Evolutionary conservation across 1,140 invertebrate species (phyloP).

Genomic region (Propsilocerus akamusi): DNA sequence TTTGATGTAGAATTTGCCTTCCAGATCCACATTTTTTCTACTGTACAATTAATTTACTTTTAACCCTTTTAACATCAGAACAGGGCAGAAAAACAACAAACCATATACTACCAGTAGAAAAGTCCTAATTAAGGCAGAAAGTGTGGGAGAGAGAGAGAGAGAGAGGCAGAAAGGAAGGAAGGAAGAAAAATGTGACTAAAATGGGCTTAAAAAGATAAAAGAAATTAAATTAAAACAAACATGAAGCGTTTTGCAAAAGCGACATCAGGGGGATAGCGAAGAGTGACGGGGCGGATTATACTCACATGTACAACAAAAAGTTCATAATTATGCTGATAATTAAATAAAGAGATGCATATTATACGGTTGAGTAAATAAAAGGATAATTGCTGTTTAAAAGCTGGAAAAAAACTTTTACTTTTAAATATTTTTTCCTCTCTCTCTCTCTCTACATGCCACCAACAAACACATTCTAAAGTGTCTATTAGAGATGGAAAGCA

Average conservation of each 20-base stretch:
- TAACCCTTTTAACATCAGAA: too few relatives aligned
- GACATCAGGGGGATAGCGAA: background rate
- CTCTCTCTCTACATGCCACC: background rate
- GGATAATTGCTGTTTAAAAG: conserved; percentile 1
- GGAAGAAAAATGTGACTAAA: too few relatives aligned
- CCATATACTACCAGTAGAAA: too few relatives aligned
- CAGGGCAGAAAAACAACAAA: too few relatives aligned
- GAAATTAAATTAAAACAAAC: conserved; percentile 3
- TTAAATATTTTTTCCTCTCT: too few relatives aligned
- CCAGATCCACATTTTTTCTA: too few relatives aligned
- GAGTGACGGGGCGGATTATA: background rate
- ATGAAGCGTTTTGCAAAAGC: background rate
- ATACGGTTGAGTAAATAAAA: conserved; percentile 3
- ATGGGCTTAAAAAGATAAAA: background rate
- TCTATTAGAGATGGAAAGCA: background rate
- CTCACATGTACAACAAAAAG: too few relatives aligned
- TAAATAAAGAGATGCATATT: conserved; percentile 4
- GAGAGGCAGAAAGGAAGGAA: too few relatives aligned
- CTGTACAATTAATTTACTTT: too few relatives aligned
- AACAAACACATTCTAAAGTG: background rate
- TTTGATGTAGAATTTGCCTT: too few relatives aligned
- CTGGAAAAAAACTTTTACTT: background rate
- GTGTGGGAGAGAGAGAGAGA: too few relatives aligned
- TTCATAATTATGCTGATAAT: background rate
- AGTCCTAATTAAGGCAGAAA: too few relatives aligned